Evolutionary conservation across 1,140 invertebrate genomes (phyloP), one percentile per base, ranked within the genome.

Genomic region (Cyphomyrmex costatus): DNA sequence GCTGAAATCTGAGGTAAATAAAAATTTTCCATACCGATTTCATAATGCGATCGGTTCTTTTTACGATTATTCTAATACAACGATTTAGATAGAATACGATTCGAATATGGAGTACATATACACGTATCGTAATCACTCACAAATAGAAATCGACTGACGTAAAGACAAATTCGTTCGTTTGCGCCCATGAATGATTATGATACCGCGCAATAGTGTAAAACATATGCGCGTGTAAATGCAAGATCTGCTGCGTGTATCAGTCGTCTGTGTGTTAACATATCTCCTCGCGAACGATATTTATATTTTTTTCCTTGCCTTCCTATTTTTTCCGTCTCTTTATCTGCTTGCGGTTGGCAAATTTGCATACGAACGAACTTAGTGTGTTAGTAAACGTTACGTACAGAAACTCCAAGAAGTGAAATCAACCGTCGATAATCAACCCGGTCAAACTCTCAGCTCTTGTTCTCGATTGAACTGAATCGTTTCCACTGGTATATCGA

Each of bases 151-250:
- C 82, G 58, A 60, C 58, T 63, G 89, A 88, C 83, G 89, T 63
- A 86, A 80, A 90, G 87, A 90, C 86, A 90, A 91, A 91, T 91
- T 90, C 83, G 68, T 73, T 73, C 83, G 86, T 85, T 90, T 76
- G 83, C 83, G 68, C 74, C 36, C 74, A 53, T 88, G 87, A 91
- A 85, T 90, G 83, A 90, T 90, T 90, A 90, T 77, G 82, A 89
- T 87, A 89, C 63, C 49, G 60, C 66, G 77, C 68, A 84, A 74
- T 88, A 88, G 66, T 46, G 65, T 74, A 46, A 14, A 73, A 60
- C 30, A 36, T 49, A 10, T 60, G 53, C 61, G 46, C 24, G 27
- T 14, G 27, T 14, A 10, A 12, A 30, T 36, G 36, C 49, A 70
- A 33, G 33, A 6, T 4, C 30, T 30, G 63, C 21, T 42, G 58